These are phyloP conservation scores for Thera obeliscata DNA, from an alignment of 2,888 invertebrate genomes.

Conservation along the genomic window DNA sequence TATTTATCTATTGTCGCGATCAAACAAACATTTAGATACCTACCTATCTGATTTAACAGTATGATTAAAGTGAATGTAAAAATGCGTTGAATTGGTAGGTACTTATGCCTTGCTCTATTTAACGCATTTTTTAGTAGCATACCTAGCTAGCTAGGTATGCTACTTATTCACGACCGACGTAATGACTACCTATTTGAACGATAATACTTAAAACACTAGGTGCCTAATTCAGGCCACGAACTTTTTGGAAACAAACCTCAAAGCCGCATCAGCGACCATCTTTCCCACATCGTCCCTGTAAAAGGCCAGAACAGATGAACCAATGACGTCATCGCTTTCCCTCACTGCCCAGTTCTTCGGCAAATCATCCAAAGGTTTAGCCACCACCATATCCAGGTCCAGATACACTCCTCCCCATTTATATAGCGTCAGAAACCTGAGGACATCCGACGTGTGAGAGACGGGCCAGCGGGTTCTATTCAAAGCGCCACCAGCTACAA, in stretches of 20 bases:
- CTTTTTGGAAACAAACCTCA: constrained; percentile 41
- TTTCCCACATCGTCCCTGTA: constrained; percentile 51
- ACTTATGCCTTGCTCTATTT: too few species aligned
- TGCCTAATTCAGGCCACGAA: too few species aligned
- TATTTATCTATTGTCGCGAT: too few species aligned
- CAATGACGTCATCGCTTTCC: constrained; percentile 84
- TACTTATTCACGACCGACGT: too few species aligned
- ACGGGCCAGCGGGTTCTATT: constrained; percentile 81
- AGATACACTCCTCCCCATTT: constrained; percentile 91
- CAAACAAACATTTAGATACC: too few species aligned
- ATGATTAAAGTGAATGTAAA: too few species aligned
- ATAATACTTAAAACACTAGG: too few species aligned
- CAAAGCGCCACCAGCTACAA: constrained; percentile 78
- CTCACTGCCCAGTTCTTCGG: constrained; percentile 86
- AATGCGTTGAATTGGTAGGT: too few species aligned
- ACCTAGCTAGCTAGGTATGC: too few species aligned
- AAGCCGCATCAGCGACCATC: constrained; percentile 44
- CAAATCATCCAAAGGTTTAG: constrained; percentile 82
- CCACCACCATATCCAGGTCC: constrained; percentile 89
- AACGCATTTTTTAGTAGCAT: too few species aligned
- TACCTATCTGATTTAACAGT: too few species aligned
- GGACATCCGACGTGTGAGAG: constrained; percentile 86
- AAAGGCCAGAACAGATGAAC: constrained; percentile 88
- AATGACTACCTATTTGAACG: too few species aligned
- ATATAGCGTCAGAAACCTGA: constrained; percentile 87